A percentile compares a stretch with the other conserved stretches of the same genome.
Evolutionary conservation across 2,797 vertebrate species (phyloP).

Genomic region (Anolis apletophallus): DNA sequence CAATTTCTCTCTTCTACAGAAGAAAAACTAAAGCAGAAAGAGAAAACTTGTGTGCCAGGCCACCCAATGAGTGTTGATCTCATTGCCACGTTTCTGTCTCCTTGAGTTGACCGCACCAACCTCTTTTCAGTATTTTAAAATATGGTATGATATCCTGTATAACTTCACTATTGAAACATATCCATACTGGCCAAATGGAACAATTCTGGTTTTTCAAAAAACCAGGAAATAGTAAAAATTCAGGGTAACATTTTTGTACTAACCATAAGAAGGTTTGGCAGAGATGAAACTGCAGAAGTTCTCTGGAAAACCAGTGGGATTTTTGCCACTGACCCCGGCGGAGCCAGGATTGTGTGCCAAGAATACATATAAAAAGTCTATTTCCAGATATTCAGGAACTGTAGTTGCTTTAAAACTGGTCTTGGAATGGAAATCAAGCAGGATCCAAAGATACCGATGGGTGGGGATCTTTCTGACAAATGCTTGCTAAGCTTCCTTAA

Average conservation of each 20-base stretch:
- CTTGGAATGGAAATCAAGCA: neutral
- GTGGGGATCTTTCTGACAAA: constrained; percentile 11
- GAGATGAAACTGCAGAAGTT: constrained; percentile 6
- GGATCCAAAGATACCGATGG: neutral
- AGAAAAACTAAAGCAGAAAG: constrained; percentile 3
- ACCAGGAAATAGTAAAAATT: constrained; percentile 28
- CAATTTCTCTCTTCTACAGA: neutral
- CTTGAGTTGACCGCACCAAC: constrained; percentile 29
- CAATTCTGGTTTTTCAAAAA: neutral
- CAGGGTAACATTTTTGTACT: constrained; percentile 20
- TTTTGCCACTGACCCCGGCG: constrained; percentile 12
- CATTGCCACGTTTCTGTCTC: constrained; percentile 15
- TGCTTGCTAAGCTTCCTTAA: constrained; percentile 18
- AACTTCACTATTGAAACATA: constrained; percentile 3
- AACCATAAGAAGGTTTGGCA: constrained; percentile 23
- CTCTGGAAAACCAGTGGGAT: constrained; percentile 19
- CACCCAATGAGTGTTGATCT: constrained; percentile 14
- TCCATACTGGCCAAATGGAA: constrained; percentile 22
- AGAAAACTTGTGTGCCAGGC: neutral
- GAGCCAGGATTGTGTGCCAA: constrained; percentile 36
- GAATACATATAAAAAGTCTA: constrained; percentile 20
- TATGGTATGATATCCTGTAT: constrained; percentile 27
- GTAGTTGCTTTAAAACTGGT: neutral
- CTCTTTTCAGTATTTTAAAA: constrained; percentile 28
- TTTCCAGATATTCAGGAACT: constrained; percentile 23